phyloP scores from a whole-genome alignment of 2,888 invertebrate genomes.

The Pammene fasciana region DNA sequence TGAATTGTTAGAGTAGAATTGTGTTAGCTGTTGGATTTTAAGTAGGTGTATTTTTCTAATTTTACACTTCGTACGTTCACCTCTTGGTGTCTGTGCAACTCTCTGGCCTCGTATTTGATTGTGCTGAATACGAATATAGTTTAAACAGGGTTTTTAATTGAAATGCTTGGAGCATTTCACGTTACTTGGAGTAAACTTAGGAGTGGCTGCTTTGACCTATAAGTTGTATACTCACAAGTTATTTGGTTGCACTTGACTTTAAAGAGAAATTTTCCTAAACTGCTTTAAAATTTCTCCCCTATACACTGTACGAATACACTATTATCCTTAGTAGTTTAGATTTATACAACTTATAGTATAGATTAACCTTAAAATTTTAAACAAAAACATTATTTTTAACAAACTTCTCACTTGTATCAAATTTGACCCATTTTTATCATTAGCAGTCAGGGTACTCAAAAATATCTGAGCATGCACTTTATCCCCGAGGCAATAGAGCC shows the following conservation, averaged over 20 bases:
- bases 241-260: slow-evolving; percentile 28
- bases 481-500: no score
- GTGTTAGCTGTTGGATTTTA: slow-evolving; percentile 28
- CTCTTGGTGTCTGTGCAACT: slow-evolving; percentile 54
- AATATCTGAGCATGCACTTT: no score
- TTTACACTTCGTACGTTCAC: slow-evolving; percentile 60
- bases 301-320: no score
- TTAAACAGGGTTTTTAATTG: slow-evolving; percentile 44
- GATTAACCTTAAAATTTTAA: no score
- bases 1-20: slow-evolving; percentile 33
- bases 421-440: no score
- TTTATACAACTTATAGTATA: no score
- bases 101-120: slow-evolving; percentile 52
- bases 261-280: slow-evolving; percentile 5
- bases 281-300: neutral
- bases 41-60: slow-evolving; percentile 52
- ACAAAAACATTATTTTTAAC: no score
- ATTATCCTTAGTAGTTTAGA: no score
- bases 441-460: no score
- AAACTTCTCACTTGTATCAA: no score
- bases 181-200: slow-evolving; percentile 29
- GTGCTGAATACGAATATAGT: slow-evolving; percentile 56
- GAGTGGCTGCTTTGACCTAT: slow-evolving; percentile 36
- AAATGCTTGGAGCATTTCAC: slow-evolving; percentile 17
- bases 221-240: slow-evolving; percentile 13